Percentiles rank a stretch among this genome's conserved stretches.
Conservation (phyloP, 2,113 vertebrate species). For the Xenopus laevis region DNA sequence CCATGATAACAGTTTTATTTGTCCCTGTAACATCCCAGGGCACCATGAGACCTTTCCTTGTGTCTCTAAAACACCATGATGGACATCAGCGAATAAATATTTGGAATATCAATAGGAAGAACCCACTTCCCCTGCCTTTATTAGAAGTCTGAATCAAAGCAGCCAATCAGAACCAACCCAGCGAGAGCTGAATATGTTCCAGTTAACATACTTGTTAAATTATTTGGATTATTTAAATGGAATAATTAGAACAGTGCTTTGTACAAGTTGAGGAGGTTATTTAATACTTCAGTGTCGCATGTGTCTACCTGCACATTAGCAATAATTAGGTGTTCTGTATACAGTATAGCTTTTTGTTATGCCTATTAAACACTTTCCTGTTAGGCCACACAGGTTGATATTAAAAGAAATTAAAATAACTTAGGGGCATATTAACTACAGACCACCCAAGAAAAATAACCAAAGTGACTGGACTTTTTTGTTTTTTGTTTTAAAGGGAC, state of each 20-base stretch:
- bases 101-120: no score
- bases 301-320: conserved; percentile 50
- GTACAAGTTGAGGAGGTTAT: conserved; percentile 46
- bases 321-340: conserved; percentile 49
- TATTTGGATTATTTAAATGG: background rate
- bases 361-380: conserved; percentile 24
- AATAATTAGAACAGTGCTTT: background rate
- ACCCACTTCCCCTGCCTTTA: no score
- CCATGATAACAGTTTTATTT: no score
- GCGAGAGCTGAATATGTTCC: no score
- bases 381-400: conserved; percentile 7
- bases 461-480: conserved; percentile 43
- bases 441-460: conserved; percentile 50
- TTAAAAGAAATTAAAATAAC: conserved; percentile 43
- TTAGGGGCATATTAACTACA: conserved; percentile 48
- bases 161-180: no score
- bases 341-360: conserved; percentile 53
- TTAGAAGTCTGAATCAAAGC: no score
- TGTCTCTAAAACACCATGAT: no score
- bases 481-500: conserved; percentile 40
- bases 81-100: no score
- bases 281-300: conserved; percentile 39
- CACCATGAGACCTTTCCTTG: no score
- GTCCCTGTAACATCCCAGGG: no score
- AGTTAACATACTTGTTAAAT: background rate